Base-by-base conservation (phyloP, 2,888 invertebrate species). In the Plagiodera versicolora region DNA sequence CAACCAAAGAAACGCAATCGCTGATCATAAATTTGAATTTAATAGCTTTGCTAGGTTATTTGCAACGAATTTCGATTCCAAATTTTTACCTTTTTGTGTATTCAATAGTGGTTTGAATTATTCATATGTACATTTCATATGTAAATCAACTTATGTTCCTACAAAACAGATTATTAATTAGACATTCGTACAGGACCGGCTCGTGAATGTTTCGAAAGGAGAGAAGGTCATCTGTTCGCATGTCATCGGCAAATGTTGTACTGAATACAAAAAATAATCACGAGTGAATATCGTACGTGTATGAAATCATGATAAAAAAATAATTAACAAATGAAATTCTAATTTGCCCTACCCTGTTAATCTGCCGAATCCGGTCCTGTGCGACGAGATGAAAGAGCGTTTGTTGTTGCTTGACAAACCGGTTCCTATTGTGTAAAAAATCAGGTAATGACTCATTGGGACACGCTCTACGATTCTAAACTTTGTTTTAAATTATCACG, bases 121-220 rank as follows among this genome's bases (percentile, higher is more conserved):
- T 28, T 39, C 51, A 47, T 53, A 50, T 35, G 24, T 51, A 20
- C 60, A 52, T 48, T 61, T 32, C 50, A 24, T 48, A 57, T 64
- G 61, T 47, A 61, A 64, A 64, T 60, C 44, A 57, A 45, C 48
- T 57, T 54, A 46, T 57, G 60, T 56, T 57, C 50, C 56, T 58
- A 48, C 58, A 53, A 51, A 53, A 56, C 61, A 56, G 47, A 56
- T 56, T 60, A 60, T 63, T 60, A 63, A 60, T 58, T 60, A 58
- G 32, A 9, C 11, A 32, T 32, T 32, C 32, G 32, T 32, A 11
- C 32, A 32, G 32, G 9, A 32, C 32, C 32, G 32, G 32, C 32
- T 32, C 32, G 4, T 28, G 28, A 4, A 6, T n/a, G n/a, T n/a
- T n/a, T 47, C 20, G 30, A 18, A 16, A 17, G 16, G 52, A n/a